phyloP scores from a whole-genome alignment of 2,113 vertebrate genomes.

The Syngnathus typhle region DNA sequence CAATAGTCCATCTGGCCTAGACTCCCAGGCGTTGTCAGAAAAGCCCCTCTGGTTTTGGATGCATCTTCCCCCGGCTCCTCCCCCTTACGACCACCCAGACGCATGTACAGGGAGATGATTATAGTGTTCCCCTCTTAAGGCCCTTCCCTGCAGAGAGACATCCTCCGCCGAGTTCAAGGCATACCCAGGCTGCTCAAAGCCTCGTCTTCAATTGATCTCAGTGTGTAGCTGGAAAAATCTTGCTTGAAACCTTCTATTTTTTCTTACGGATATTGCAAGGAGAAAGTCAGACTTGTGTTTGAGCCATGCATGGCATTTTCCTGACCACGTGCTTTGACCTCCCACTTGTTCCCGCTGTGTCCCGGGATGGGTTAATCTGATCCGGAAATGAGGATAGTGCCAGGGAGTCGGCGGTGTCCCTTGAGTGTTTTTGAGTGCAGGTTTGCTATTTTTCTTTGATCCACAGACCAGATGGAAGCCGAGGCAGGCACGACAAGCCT shows the following conservation, averaged over 20 bases:
- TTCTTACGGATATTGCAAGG: slow-evolving; percentile 46
- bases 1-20: slow-evolving; percentile 75
- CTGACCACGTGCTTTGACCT: slow-evolving; percentile 50
- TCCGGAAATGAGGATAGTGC: slow-evolving; percentile 52
- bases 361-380: slow-evolving; percentile 24
- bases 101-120: slow-evolving; percentile 65
- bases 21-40: slow-evolving; percentile 61
- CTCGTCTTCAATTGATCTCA: slow-evolving; percentile 61
- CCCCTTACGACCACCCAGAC: slow-evolving; percentile 72
- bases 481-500: slow-evolving; percentile 32
- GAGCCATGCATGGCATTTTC: slow-evolving; percentile 50
- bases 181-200: slow-evolving; percentile 42
- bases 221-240: slow-evolving; percentile 46
- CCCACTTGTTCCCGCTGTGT: slow-evolving; percentile 5
- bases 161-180: slow-evolving; percentile 56
- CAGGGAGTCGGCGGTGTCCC: slow-evolving; percentile 55
- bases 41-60: slow-evolving; percentile 62
- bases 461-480: slow-evolving; percentile 15
- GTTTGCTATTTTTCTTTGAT: background rate
- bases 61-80: slow-evolving; percentile 58
- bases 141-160: slow-evolving; percentile 59
- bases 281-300: slow-evolving; percentile 35
- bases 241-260: slow-evolving; percentile 34
- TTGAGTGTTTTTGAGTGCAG: slow-evolving; percentile 44
- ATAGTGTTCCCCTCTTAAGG: slow-evolving; percentile 62